These are phyloP conservation scores for Plectropomus leopardus DNA, from an alignment of 2,113 vertebrate species.

Conservation along the genomic window DNA sequence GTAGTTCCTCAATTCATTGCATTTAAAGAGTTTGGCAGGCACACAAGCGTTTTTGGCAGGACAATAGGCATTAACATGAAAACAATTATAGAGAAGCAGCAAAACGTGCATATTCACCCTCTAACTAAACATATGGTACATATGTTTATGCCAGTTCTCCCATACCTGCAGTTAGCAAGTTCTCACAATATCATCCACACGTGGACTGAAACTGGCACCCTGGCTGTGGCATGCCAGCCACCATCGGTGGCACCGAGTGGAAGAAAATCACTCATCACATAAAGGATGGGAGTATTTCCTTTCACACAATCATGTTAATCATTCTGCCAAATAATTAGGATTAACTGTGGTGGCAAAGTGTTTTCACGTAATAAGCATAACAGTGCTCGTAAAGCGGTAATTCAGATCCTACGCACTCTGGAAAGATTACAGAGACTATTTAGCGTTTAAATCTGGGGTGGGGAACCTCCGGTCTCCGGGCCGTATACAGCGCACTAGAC, in stretches of 20 bases:
- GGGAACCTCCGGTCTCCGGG: no score
- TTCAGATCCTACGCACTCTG: constrained; percentile 9
- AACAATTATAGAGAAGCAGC: constrained; percentile 39
- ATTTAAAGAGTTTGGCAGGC: constrained; percentile 16
- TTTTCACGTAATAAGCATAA: constrained; percentile 29
- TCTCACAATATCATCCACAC: constrained; percentile 28
- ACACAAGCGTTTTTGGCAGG: constrained; percentile 26
- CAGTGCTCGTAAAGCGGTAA: constrained; percentile 15
- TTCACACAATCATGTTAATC: constrained; percentile 41
- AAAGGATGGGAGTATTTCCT: constrained; percentile 30
- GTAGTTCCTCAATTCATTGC: background rate
- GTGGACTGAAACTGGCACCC: constrained; percentile 26
- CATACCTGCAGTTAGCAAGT: constrained; percentile 4
- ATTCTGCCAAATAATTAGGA: constrained; percentile 29
- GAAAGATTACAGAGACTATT: constrained; percentile 1
- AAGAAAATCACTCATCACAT: constrained; percentile 52
- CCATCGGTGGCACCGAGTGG: background rate
- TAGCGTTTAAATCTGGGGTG: constrained; percentile 20
- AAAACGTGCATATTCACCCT: background rate
- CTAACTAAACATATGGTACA: background rate
- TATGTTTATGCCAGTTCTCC: background rate
- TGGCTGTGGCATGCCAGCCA: background rate
- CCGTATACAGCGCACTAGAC: no score
- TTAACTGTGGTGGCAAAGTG: constrained; percentile 13
- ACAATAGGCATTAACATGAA: constrained; percentile 15